Percentiles rank a stretch among this genome's conserved stretches.
phyloP scores from a whole-genome alignment of 2,888 invertebrate genomes.

The Meliscaeva auricollis region DNA sequence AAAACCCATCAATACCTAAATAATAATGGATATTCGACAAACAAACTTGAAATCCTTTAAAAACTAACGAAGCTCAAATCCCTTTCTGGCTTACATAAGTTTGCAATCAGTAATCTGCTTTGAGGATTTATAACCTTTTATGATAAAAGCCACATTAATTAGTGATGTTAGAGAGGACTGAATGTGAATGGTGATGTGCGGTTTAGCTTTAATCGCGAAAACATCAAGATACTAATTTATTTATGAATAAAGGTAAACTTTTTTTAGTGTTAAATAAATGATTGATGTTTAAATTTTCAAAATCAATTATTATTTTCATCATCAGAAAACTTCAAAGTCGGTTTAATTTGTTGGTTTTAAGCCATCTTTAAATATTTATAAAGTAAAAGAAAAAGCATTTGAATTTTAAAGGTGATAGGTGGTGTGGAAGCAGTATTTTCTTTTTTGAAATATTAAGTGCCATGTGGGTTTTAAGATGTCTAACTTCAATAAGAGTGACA shows the following conservation, averaged over 20 bases:
- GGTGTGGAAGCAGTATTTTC: too few relatives aligned
- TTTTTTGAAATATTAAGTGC: background rate
- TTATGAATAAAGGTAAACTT: background rate
- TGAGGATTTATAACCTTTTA: background rate
- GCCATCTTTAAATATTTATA: background rate
- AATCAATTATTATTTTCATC: conserved; percentile 1
- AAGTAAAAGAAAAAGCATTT: background rate
- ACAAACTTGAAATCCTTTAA: background rate
- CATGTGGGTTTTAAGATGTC: conserved; percentile 26
- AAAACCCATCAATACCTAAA: background rate
- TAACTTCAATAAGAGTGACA: conserved; percentile 15
- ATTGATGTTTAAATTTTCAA: background rate
- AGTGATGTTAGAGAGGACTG: too few relatives aligned
- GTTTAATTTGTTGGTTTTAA: background rate
- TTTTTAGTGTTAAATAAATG: too few relatives aligned
- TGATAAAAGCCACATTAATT: background rate
- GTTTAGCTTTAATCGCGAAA: background rate
- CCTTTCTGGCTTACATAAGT: background rate
- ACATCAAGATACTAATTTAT: background rate
- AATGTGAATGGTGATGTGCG: background rate
- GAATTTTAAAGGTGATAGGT: too few relatives aligned
- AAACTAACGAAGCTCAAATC: background rate
- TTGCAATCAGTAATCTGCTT: background rate
- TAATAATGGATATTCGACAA: background rate
- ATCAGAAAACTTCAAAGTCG: background rate